Conservation (phyloP, 2,888 invertebrate species). For the Lysandra coridon region DNA sequence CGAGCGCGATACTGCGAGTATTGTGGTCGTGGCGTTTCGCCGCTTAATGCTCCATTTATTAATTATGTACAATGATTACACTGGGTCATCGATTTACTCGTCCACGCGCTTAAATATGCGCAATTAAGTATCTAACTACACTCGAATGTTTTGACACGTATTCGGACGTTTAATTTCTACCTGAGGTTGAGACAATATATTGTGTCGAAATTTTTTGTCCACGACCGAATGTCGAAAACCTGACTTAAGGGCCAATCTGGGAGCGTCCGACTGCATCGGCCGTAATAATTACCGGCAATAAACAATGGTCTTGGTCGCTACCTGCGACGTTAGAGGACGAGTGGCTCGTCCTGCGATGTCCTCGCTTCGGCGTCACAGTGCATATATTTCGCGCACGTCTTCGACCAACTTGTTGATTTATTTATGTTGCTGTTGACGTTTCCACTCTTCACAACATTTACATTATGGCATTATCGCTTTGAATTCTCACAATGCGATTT, state of each 20-base stretch:
- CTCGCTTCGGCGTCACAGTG: conserved; percentile 59
- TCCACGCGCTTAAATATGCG: conserved; percentile 15
- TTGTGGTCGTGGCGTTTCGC: conserved; percentile 59
- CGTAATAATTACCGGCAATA: conserved; percentile 78
- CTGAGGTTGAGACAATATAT: conserved; percentile 9
- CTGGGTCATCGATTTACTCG: conserved; percentile 30
- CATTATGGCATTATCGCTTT: conserved; percentile 27
- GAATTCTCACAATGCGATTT: conserved; percentile 26
- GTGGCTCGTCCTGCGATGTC: conserved; percentile 71
- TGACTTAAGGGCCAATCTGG: conserved; percentile 41
- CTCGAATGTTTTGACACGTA: conserved; percentile 8
- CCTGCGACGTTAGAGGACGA: conserved; percentile 76
- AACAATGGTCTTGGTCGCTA: conserved; percentile 78
- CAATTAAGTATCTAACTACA: conserved; percentile 15
- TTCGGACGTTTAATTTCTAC: conserved; percentile 35
- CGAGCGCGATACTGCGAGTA: conserved; percentile 77
- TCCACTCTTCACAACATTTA: conserved; percentile 32
- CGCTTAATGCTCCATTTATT: conserved; percentile 33
- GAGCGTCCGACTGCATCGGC: conserved; percentile 66
- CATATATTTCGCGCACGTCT: conserved; percentile 54
- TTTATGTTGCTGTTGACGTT: conserved; percentile 37
- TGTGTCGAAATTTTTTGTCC: conserved; percentile 30
- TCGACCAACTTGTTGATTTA: conserved; percentile 43
- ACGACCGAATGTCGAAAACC: conserved; percentile 25
- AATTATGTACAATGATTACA: conserved; percentile 31